Evolutionary conservation across 1,140 invertebrate genomes (phyloP).

Genomic region (Daktulosphaira vitifoliae): DNA sequence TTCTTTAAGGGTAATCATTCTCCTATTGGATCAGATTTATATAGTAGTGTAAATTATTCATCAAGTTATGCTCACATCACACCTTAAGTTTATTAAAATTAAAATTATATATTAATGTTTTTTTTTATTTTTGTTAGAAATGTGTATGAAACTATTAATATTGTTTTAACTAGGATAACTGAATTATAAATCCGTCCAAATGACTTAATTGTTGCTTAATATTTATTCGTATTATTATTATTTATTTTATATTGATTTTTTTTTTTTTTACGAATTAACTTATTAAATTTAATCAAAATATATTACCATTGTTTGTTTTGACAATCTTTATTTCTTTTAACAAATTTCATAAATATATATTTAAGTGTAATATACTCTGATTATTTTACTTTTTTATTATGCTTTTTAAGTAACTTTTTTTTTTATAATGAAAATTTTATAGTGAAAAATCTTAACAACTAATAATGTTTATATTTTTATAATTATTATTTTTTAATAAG

Average conservation of each 20-base stretch:
- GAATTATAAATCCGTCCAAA: slow-evolving; percentile 23
- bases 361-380: too few species aligned
- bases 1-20: slow-evolving; percentile 45
- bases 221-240: slow-evolving; percentile 23
- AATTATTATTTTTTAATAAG: too few species aligned
- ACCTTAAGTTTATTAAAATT: slow-evolving; percentile 36
- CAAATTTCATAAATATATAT: slow-evolving; percentile 4
- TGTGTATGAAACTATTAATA: background rate
- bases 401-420: too few species aligned
- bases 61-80: slow-evolving; percentile 45
- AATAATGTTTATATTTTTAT: too few species aligned
- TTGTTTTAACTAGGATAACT: slow-evolving; percentile 19
- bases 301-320: slow-evolving; percentile 24
- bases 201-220: slow-evolving; percentile 13
- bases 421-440: too few species aligned
- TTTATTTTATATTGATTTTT: slow-evolving; percentile 30
- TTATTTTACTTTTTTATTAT: too few species aligned
- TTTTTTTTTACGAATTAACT: slow-evolving; percentile 28
- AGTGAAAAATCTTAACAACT: too few species aligned
- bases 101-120: slow-evolving; percentile 1
- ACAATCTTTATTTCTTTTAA: slow-evolving; percentile 11
- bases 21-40: slow-evolving; percentile 45
- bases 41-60: slow-evolving; percentile 49
- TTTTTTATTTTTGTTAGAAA: slow-evolving; percentile 10
- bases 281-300: slow-evolving; percentile 25